Evolutionary conservation across 1,140 invertebrate genomes (phyloP).

Genomic region (Orius insidiosus): DNA sequence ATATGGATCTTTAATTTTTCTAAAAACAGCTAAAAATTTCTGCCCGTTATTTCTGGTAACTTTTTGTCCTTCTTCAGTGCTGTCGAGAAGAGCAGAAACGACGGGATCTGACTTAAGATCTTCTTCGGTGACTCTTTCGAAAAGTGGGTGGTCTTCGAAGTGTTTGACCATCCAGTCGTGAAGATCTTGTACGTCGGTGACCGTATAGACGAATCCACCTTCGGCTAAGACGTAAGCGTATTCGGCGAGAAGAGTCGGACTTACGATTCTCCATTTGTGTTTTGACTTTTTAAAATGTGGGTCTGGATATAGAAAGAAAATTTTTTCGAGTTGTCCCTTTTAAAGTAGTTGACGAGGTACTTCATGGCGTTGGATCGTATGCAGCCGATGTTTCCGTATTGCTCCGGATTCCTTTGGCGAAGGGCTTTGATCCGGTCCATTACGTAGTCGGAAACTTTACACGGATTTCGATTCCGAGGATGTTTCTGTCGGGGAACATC

Average conservation of each 20-base stretch:
- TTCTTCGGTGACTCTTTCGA: slow-evolving; percentile 41
- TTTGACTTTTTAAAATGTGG: slow-evolving; percentile 99
- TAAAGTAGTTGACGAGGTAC: slow-evolving; percentile 91
- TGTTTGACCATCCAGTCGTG: slow-evolving; percentile 94
- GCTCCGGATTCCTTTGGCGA: slow-evolving; percentile 48
- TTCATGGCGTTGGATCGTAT: slow-evolving; percentile 98
- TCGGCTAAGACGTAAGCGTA: slow-evolving; percentile 86
- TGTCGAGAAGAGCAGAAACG: slow-evolving; percentile 71
- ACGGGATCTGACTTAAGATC: slow-evolving; percentile 29
- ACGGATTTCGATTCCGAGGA: slow-evolving; percentile 94
- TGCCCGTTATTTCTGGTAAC: slow-evolving; percentile 87
- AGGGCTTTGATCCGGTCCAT: slow-evolving; percentile 84
- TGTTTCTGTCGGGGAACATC: slow-evolving; percentile 77
- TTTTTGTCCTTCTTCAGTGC: slow-evolving; percentile 96
- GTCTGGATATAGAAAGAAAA: slow-evolving; percentile 99
- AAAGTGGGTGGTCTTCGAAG: slow-evolving; percentile 81
- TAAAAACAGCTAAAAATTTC: slow-evolving; percentile 84
- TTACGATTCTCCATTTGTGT: slow-evolving; percentile 99
- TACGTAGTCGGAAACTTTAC: slow-evolving; percentile 99
- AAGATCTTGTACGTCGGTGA: slow-evolving; percentile 95
- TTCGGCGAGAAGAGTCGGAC: slow-evolving; percentile 77
- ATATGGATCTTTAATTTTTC: slow-evolving; percentile 40
- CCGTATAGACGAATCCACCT: slow-evolving; percentile 80
- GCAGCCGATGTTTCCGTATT: slow-evolving; percentile 90
- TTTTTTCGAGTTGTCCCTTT: slow-evolving; percentile 90